Evolutionary conservation across 2,113 vertebrate species (phyloP).

Genomic region (Vombatus ursinus): DNA sequence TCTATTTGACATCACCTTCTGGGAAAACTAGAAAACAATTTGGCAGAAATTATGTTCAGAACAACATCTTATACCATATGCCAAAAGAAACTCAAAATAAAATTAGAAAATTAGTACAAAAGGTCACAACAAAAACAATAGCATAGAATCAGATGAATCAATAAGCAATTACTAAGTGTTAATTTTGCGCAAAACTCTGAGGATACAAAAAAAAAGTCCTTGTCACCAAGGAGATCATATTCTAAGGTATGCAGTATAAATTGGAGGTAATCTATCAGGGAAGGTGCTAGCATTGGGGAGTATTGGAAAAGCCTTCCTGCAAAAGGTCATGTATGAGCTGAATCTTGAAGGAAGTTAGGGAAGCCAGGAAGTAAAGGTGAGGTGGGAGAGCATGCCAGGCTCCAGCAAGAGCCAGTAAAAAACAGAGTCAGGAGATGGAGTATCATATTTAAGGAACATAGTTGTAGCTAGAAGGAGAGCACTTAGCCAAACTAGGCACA

Average conservation of each 20-base stretch:
- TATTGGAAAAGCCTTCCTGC: not conserved
- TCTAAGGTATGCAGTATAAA: not conserved
- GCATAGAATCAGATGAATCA: not conserved
- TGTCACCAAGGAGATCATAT: not conserved
- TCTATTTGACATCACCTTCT: not conserved
- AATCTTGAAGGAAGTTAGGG: not conserved
- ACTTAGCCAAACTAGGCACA: not conserved
- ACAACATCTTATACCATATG: not conserved
- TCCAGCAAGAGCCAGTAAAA: not conserved
- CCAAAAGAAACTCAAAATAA: not conserved
- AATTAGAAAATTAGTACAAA: not conserved
- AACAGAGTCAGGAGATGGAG: not conserved
- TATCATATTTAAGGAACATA: not conserved
- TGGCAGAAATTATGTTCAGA: conserved; percentile 1
- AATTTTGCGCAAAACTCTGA: not conserved
- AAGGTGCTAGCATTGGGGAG: not conserved
- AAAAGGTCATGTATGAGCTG: not conserved
- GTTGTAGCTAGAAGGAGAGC: not conserved
- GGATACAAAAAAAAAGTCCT: not conserved
- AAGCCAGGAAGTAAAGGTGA: not conserved
- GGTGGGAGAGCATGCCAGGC: not conserved
- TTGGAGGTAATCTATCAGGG: not conserved
- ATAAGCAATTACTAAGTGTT: not conserved
- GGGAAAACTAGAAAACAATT: not conserved
- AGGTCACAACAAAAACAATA: not conserved